Evolutionary conservation across 2,113 vertebrate species (phyloP).

Genomic region (Rhinoderma darwinii): DNA sequence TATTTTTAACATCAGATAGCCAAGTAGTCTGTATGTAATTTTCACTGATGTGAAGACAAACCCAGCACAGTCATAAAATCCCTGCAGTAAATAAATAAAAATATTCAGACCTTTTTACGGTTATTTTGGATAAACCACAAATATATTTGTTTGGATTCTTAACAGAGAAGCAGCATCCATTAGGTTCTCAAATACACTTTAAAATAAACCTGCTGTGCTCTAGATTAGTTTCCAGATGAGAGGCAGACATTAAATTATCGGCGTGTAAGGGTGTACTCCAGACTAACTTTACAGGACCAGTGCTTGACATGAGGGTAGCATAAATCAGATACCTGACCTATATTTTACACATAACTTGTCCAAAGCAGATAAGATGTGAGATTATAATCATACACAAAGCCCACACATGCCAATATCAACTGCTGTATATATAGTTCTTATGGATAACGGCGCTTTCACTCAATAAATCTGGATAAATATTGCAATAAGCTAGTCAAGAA

Average conservation of each 20-base stretch:
- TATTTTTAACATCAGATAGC: conserved; percentile 39
- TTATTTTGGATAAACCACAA: conserved; percentile 45
- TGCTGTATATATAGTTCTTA: background rate
- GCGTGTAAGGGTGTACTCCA: background rate
- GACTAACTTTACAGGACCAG: background rate
- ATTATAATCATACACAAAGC: background rate
- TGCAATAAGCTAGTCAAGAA: background rate
- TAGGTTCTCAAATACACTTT: conserved; percentile 41
- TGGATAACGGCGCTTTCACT: background rate
- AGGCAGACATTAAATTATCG: too few species aligned
- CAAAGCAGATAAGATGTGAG: background rate
- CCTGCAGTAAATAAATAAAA: conserved; percentile 27
- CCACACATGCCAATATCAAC: background rate
- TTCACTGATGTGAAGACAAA: conserved; percentile 42
- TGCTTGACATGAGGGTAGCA: background rate
- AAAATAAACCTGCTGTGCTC: conserved; percentile 5
- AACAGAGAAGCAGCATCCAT: conserved; percentile 29
- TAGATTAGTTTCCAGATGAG: background rate
- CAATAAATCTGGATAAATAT: background rate
- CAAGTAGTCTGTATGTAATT: conserved; percentile 35
- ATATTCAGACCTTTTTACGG: conserved; percentile 19
- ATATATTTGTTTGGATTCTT: conserved; percentile 35
- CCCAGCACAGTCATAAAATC: background rate
- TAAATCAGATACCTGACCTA: background rate
- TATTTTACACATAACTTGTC: background rate